Conservation (phyloP, 2,113 vertebrate genomes). For the Otocyon megalotis region DNA sequence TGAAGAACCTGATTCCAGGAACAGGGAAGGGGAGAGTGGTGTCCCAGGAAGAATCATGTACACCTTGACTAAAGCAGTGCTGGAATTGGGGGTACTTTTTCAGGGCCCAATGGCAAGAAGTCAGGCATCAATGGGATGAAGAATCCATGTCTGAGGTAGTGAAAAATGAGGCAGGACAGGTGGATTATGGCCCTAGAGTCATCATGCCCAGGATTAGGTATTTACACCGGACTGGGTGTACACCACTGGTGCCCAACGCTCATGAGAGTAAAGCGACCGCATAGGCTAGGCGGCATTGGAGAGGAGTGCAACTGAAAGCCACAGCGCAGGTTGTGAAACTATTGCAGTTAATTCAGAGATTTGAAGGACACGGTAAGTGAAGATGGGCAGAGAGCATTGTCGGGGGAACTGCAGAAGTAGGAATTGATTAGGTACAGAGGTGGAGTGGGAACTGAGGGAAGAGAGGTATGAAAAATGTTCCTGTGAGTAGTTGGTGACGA, state of each 20-base stretch:
- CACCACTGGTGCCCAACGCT: not conserved
- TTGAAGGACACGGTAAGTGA: not conserved
- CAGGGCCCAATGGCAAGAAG: not conserved
- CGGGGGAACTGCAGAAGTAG: not conserved
- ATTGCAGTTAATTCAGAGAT: not conserved
- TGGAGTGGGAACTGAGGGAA: not conserved
- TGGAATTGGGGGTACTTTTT: not conserved
- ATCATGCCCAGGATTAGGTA: not conserved
- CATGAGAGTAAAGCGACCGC: not conserved
- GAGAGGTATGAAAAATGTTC: not conserved
- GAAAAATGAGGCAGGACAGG: not conserved
- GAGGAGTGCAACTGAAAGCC: not conserved
- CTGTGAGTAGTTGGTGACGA: not conserved
- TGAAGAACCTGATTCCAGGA: not conserved
- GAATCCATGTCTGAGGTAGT: not conserved
- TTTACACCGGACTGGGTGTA: not conserved
- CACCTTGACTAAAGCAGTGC: not conserved
- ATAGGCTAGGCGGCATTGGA: not conserved
- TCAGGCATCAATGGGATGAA: not conserved
- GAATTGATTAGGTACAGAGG: not conserved
- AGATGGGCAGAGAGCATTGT: accelerated
- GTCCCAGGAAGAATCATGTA: not conserved
- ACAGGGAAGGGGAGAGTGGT: not conserved
- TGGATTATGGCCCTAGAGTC: no score
- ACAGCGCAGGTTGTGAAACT: not conserved